Evolutionary conservation across 2,888 invertebrate genomes (phyloP).

Genomic region (Cephus rjabovi): DNA sequence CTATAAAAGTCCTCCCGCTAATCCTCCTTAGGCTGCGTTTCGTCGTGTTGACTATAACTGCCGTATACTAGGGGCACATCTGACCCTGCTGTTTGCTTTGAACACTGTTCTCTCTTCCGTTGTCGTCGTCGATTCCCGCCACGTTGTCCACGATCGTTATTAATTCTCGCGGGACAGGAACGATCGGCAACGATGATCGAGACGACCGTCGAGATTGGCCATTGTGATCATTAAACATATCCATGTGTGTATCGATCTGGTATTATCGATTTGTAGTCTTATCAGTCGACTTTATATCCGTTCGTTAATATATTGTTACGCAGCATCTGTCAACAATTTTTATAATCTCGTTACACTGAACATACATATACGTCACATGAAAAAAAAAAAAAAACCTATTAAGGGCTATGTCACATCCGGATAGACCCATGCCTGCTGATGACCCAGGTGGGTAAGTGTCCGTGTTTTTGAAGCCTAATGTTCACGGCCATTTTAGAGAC

Average conservation of each 20-base stretch:
- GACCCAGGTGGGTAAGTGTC: conserved; percentile 63
- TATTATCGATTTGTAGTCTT: not conserved
- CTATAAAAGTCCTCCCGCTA: conserved; percentile 17
- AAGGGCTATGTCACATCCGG: conserved; percentile 32
- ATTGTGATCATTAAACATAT: not conserved
- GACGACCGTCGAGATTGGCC: not conserved
- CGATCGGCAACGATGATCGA: not conserved
- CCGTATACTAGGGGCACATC: not conserved
- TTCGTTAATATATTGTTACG: not conserved
- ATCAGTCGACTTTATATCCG: not conserved
- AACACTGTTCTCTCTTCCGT: not conserved
- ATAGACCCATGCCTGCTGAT: conserved; percentile 62
- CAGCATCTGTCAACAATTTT: not conserved
- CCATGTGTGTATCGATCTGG: not conserved
- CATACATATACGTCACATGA: not conserved
- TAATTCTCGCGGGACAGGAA: not conserved
- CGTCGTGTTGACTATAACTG: not conserved
- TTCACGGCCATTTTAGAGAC: conserved; percentile 27
- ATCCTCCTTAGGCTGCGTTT: not conserved
- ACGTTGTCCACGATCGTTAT: not conserved
- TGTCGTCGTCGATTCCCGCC: not conserved
- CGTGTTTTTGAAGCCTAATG: conserved; percentile 42
- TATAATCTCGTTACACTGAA: not conserved
- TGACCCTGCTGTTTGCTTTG: conserved; percentile 27
- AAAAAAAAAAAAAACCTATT: conserved; percentile 1